These are phyloP conservation scores for Dastarcus helophoroides DNA, from an alignment of 2,888 invertebrate genomes.

Conservation along the genomic window DNA sequence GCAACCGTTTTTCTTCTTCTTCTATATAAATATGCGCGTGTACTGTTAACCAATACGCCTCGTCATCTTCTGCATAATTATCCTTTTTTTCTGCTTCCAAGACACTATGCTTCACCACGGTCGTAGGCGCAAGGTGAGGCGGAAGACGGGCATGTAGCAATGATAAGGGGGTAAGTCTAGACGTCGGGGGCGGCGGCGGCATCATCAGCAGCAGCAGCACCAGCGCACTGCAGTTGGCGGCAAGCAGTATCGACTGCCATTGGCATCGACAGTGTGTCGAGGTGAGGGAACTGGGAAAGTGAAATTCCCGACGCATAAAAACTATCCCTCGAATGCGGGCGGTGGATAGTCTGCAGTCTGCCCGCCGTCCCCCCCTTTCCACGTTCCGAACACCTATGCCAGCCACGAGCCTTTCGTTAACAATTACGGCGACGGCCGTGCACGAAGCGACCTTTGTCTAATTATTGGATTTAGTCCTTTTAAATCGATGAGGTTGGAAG, in stretches of 20 bases:
- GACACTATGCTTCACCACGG: too few species aligned
- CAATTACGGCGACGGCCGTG: constrained; percentile 4
- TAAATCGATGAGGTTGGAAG: too few species aligned
- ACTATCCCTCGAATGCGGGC: too few species aligned
- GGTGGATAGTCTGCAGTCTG: constrained; percentile 2
- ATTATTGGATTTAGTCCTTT: background rate
- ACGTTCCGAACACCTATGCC: background rate
- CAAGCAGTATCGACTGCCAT: constrained; percentile 7
- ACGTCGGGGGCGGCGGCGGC: constrained; percentile 26
- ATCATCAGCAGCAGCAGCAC: constrained; percentile 23
- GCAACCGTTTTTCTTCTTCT: too few species aligned
- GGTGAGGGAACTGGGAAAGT: constrained; percentile 38
- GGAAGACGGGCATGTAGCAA: too few species aligned
- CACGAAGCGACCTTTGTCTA: background rate
- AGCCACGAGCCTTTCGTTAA: too few species aligned
- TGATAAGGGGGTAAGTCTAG: constrained; percentile 29
- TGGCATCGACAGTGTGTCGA: constrained; percentile 18
- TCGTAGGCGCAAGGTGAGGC: too few species aligned
- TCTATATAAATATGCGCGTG: too few species aligned
- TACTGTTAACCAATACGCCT: too few species aligned
- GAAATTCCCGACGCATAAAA: constrained; percentile 29
- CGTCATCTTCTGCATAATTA: too few species aligned
- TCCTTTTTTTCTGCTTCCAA: too few species aligned
- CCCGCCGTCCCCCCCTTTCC: background rate
- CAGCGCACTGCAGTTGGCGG: constrained; percentile 9